Evolutionary conservation across 2,888 invertebrate species (phyloP).

Genomic region (Onthophagus sagittarius): DNA sequence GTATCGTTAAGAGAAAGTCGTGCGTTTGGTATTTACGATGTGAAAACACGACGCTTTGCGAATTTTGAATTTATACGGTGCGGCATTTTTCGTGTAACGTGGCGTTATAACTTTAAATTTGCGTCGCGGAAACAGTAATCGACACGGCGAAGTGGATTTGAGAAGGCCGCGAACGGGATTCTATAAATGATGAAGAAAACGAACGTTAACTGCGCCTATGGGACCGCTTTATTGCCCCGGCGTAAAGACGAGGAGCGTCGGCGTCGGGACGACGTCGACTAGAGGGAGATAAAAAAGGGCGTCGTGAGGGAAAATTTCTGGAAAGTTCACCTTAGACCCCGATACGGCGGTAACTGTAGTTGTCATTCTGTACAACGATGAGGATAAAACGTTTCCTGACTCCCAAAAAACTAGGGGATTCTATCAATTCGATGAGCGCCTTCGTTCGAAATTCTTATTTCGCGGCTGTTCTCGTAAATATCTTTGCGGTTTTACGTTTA

Average conservation of each 20-base stretch:
- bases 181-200: not conserved
- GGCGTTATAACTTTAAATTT: not conserved
- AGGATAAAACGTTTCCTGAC: not conserved
- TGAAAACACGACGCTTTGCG: not conserved
- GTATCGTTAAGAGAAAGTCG: no score
- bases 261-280: not conserved
- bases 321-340: not conserved
- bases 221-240: not conserved
- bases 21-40: not conserved
- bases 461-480: not conserved
- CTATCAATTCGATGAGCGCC: not conserved
- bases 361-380: not conserved
- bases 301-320: not conserved
- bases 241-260: not conserved
- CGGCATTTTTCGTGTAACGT: not conserved
- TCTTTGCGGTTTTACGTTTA: not conserved
- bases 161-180: not conserved
- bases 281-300: not conserved
- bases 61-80: not conserved
- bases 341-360: not conserved
- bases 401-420: not conserved
- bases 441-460: not conserved
- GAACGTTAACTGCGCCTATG: not conserved
- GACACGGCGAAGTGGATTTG: not conserved
- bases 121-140: not conserved